phyloP scores from a whole-genome alignment of 1,140 invertebrate species.

The Antheraea pernyi region DNA sequence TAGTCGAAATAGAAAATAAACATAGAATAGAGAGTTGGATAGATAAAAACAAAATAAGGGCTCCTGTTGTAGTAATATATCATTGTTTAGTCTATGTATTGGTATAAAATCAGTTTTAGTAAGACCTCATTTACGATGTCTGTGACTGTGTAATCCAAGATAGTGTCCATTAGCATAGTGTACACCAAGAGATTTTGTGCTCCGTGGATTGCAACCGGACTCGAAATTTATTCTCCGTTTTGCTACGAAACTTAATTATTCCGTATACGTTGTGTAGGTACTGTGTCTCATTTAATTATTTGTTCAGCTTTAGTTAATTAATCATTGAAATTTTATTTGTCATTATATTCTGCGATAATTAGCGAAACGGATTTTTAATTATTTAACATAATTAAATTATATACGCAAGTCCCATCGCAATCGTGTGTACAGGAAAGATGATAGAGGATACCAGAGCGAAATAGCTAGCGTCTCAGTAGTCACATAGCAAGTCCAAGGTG shows the following conservation, averaged over 20 bases:
- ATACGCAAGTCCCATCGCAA: conserved; percentile 71
- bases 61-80: background rate
- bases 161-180: conserved; percentile 76
- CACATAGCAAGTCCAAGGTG: conserved; percentile 80
- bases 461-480: conserved; percentile 75
- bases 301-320: background rate
- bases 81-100: background rate
- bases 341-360: background rate
- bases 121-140: conserved; percentile 45
- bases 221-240: conserved; percentile 46
- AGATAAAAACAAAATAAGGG: conserved; percentile 48
- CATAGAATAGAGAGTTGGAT: conserved; percentile 68
- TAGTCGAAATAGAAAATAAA: conserved; percentile 50
- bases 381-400: conserved; percentile 27
- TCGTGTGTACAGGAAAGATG: conserved; percentile 74
- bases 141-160: conserved; percentile 79
- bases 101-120: conserved; percentile 6
- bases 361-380: conserved; percentile 32
- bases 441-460: conserved; percentile 75
- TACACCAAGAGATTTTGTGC: conserved; percentile 80
- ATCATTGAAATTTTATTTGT: background rate
- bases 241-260: conserved; percentile 14
- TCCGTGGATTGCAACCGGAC: conserved; percentile 78
- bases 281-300: conserved; percentile 10
- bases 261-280: background rate